Percentiles rank a stretch among this genome's conserved stretches.
Conservation (phyloP, 1,140 invertebrate species). For the Eciton burchellii region DNA sequence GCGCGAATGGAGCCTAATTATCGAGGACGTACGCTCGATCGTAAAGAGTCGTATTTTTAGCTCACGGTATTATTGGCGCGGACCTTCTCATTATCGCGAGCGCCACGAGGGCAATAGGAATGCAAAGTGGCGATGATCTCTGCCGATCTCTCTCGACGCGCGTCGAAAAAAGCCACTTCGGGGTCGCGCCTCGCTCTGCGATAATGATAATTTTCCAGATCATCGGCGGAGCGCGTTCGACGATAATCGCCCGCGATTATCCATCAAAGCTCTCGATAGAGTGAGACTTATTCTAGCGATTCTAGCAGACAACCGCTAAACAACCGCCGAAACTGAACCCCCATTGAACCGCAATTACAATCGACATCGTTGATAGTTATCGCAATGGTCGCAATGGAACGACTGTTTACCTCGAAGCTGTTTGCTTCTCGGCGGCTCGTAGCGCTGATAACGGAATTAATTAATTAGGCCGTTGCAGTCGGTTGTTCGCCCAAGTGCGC, state of each 20-base stretch:
- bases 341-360: too few relatives aligned
- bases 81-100: slow-evolving; percentile 32
- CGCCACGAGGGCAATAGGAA: slow-evolving; percentile 22
- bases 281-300: too few relatives aligned
- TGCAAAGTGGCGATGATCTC: slow-evolving; percentile 25
- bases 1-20: slow-evolving; percentile 65
- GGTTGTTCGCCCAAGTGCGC: slow-evolving; percentile 2
- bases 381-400: too few relatives aligned
- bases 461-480: slow-evolving; percentile 29
- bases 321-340: too few relatives aligned
- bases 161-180: slow-evolving; percentile 5
- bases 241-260: neutral
- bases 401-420: too few relatives aligned
- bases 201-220: neutral
- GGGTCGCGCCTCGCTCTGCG: neutral
- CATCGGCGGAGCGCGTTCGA: neutral
- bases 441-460: slow-evolving; percentile 37
- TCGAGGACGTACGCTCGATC: slow-evolving; percentile 63
- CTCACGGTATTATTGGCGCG: slow-evolving; percentile 62
- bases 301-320: too few relatives aligned
- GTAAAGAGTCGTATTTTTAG: slow-evolving; percentile 72
- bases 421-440: neutral
- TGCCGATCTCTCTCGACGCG: neutral
- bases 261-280: too few relatives aligned
- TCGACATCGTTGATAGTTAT: too few relatives aligned